phyloP scores from a whole-genome alignment of 2,888 invertebrate species.

The Melinopterus prodromus region DNA sequence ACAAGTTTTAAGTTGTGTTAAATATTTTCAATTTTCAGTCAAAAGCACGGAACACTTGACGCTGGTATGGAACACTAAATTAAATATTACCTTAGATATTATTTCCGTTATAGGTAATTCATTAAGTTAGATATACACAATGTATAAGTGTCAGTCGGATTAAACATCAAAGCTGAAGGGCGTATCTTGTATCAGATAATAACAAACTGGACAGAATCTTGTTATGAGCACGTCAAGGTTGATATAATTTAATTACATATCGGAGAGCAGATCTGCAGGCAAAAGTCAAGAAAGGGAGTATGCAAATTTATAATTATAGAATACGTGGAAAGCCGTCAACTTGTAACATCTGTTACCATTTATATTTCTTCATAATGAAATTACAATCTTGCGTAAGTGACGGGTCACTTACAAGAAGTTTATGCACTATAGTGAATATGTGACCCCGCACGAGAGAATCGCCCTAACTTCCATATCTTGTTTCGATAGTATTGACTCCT shows the following conservation, averaged over 20 bases:
- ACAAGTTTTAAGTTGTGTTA: no score
- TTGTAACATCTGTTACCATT: conserved; percentile 18
- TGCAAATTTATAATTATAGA: conserved; percentile 13
- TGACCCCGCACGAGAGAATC: no score
- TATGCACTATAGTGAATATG: no score
- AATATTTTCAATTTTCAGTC: no score
- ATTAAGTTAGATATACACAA: no score
- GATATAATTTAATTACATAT: conserved; percentile 25
- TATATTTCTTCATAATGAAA: conserved; percentile 8
- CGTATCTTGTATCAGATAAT: neutral
- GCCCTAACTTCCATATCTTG: no score
- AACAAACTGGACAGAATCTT: conserved; percentile 11
- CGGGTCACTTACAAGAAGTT: neutral
- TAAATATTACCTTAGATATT: no score
- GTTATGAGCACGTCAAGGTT: conserved; percentile 17
- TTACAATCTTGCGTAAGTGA: neutral
- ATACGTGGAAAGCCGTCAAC: conserved; percentile 5
- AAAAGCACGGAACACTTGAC: no score
- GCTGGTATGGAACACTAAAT: no score
- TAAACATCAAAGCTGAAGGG: neutral
- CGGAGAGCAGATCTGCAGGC: conserved; percentile 7
- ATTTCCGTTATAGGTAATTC: no score
- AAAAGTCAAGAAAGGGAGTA: conserved; percentile 19
- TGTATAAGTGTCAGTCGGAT: neutral
- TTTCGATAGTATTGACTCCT: no score